Evolutionary conservation across 2,888 invertebrate genomes (phyloP).

Genomic region (Limenitis camilla): DNA sequence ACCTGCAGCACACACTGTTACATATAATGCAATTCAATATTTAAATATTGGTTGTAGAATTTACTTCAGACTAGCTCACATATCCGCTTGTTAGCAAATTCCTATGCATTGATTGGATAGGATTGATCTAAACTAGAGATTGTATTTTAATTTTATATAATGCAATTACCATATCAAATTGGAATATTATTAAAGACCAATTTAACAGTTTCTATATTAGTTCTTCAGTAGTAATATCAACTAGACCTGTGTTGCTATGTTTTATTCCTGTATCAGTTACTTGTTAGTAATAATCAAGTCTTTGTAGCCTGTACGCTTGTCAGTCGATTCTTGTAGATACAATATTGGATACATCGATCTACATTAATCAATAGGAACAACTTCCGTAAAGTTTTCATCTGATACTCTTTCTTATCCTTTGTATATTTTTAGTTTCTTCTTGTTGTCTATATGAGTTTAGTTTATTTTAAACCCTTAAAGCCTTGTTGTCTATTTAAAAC

Average conservation of each 20-base stretch:
- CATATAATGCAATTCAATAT: slow-evolving; percentile 1
- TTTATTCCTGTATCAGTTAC: too few species aligned
- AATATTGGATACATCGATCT: slow-evolving; percentile 6
- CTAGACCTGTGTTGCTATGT: too few species aligned
- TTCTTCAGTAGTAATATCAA: too few species aligned
- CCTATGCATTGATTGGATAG: slow-evolving; percentile 15
- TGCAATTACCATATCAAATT: not conserved
- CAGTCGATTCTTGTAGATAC: too few species aligned
- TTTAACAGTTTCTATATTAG: too few species aligned
- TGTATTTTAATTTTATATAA: slow-evolving; percentile 1
- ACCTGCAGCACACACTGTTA: not conserved
- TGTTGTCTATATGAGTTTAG: too few species aligned
- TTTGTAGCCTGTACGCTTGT: too few species aligned
- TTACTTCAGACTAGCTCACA: slow-evolving; percentile 11
- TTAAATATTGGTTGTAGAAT: slow-evolving; percentile 8
- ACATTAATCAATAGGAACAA: not conserved
- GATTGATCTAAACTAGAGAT: slow-evolving; percentile 11
- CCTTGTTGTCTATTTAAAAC: too few species aligned
- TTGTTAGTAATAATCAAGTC: too few species aligned
- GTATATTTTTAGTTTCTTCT: too few species aligned
- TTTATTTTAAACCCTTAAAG: too few species aligned
- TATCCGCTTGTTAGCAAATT: slow-evolving; percentile 18
- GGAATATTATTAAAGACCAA: not conserved
- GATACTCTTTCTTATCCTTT: too few species aligned
- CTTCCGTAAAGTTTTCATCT: slow-evolving; percentile 2